These are phyloP conservation scores for Spondyliosoma cantharus DNA, from an alignment of 2,797 vertebrate species.

Conservation along the genomic window DNA sequence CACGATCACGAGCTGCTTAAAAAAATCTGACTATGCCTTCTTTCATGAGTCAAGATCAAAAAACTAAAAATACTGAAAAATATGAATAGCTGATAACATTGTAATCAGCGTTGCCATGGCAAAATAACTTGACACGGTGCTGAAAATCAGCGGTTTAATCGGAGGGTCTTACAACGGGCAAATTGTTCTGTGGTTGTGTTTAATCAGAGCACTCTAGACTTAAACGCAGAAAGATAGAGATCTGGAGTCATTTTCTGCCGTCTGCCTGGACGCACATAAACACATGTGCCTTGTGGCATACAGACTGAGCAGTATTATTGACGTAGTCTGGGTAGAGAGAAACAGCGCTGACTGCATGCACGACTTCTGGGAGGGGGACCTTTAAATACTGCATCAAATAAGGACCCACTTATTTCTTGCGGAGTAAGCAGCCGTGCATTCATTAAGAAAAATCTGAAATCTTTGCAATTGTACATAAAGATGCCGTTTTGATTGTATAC, in stretches of 20 bases:
- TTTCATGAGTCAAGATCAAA: slow-evolving; percentile 23
- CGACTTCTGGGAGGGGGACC: slow-evolving; percentile 41
- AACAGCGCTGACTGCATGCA: slow-evolving; percentile 55
- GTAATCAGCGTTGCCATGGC: slow-evolving; percentile 78
- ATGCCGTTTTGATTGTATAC: not conserved
- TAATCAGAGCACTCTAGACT: slow-evolving; percentile 82
- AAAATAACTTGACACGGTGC: slow-evolving; percentile 74
- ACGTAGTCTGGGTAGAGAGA: slow-evolving; percentile 40
- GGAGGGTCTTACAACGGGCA: slow-evolving; percentile 72
- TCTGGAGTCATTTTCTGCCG: slow-evolving; percentile 85
- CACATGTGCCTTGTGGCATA: slow-evolving; percentile 81
- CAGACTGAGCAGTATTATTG: slow-evolving; percentile 62
- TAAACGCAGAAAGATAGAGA: slow-evolving; percentile 81
- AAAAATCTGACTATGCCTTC: slow-evolving; percentile 10
- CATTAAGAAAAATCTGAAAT: slow-evolving; percentile 26
- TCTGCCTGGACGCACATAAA: slow-evolving; percentile 81
- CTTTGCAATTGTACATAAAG: slow-evolving; percentile 15
- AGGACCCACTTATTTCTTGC: slow-evolving; percentile 5
- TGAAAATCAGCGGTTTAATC: slow-evolving; percentile 80
- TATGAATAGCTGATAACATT: slow-evolving; percentile 68
- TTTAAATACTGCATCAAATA: slow-evolving; percentile 52
- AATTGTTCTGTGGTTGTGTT: slow-evolving; percentile 81
- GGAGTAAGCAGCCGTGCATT: slow-evolving; percentile 26
- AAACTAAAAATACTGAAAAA: slow-evolving; percentile 34
- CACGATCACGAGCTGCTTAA: not conserved